Conservation (phyloP, 2,797 vertebrate species). For the Nyctibius grandis region DNA sequence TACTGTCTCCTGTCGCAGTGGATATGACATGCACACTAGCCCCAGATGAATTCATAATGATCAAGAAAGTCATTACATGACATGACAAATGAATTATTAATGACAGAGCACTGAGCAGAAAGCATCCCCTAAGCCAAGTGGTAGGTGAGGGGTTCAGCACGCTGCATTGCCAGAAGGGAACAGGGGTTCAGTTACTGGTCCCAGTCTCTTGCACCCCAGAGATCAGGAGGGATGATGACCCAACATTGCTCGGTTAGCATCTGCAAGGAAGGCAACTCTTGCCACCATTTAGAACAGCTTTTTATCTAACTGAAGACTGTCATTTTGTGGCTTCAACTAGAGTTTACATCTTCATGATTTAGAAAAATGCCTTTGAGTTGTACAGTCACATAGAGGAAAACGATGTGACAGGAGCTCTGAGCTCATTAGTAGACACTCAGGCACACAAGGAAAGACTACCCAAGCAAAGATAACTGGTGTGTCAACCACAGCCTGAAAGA, state of each 20-base stretch:
- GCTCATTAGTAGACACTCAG: not conserved
- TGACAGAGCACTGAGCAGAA: not conserved
- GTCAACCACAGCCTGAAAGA: not conserved
- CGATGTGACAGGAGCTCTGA: not conserved
- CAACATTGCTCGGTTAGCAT: not conserved
- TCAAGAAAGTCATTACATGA: constrained; percentile 24
- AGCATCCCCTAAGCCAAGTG: not conserved
- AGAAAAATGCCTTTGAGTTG: not conserved
- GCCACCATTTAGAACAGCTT: not conserved
- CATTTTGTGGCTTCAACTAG: not conserved
- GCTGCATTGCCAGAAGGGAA: not conserved
- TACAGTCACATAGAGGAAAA: not conserved
- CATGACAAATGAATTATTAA: constrained; percentile 46
- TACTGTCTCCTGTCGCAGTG: not conserved
- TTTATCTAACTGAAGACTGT: not conserved
- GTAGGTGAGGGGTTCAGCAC: not conserved
- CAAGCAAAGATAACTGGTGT: not conserved
- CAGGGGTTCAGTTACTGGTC: not conserved
- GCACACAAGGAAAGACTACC: not conserved
- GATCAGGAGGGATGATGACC: not conserved
- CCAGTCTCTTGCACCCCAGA: not conserved
- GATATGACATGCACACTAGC: constrained; percentile 23
- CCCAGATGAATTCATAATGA: constrained; percentile 39
- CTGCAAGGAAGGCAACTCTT: not conserved
- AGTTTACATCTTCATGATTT: not conserved